A percentile compares a stretch with the other conserved stretches of the same genome.
These are phyloP conservation scores for Nansenia antarctica DNA, from an alignment of 2,113 vertebrate genomes.

Conservation along the genomic window DNA sequence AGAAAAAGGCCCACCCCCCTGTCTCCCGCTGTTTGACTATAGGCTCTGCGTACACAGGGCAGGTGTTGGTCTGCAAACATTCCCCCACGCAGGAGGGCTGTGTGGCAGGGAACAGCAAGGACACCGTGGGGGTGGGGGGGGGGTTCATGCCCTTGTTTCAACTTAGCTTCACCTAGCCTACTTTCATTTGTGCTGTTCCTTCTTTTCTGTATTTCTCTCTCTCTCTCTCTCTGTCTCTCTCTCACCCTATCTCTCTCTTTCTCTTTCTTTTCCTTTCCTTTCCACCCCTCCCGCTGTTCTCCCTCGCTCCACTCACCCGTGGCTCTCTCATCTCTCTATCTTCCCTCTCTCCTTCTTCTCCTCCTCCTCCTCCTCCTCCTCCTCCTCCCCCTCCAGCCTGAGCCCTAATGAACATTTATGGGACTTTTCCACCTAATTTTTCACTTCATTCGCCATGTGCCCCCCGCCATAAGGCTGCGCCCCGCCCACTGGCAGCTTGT, in stretches of 20 bases:
- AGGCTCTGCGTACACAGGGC: background rate
- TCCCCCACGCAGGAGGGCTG: too few relatives aligned
- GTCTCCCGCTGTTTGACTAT: conserved; percentile 47
- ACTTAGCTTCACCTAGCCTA: too few relatives aligned
- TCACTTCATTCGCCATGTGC: conserved; percentile 39
- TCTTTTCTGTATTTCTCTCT: conserved; percentile 19
- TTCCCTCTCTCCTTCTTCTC: too few relatives aligned
- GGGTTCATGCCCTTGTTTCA: too few relatives aligned
- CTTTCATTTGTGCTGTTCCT: conserved; percentile 22
- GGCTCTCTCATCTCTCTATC: too few relatives aligned
- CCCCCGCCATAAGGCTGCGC: conserved; percentile 20
- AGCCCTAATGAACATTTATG: conserved; percentile 25
- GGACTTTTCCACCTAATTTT: conserved; percentile 27
- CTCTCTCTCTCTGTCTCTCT: conserved; percentile 25
- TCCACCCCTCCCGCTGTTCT: background rate
- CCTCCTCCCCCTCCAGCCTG: too few relatives aligned
- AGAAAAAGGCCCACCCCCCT: too few relatives aligned
- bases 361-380: too few relatives aligned
- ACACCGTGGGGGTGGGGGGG: too few relatives aligned
- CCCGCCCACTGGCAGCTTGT: conserved; percentile 1
- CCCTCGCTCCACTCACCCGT: too few relatives aligned
- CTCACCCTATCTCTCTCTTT: background rate
- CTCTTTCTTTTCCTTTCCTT: background rate
- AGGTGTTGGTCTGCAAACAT: background rate
- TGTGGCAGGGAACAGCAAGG: too few relatives aligned